These are phyloP conservation scores for Nomada lathburiana DNA, from an alignment of 2,888 invertebrate species.

Conservation along the genomic window DNA sequence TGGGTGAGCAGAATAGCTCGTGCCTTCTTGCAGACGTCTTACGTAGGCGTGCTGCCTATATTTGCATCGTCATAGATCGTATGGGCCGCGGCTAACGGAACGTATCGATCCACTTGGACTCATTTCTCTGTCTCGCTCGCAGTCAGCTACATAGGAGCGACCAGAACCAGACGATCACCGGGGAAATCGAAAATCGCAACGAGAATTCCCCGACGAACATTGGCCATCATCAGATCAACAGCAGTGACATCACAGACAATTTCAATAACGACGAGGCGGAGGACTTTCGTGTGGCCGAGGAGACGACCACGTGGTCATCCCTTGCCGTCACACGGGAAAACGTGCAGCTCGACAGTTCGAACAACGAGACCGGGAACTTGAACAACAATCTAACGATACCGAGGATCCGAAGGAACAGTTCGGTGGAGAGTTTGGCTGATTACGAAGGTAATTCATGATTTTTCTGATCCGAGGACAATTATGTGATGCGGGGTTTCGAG, in stretches of 20 bases:
- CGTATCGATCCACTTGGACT: constrained; percentile 66
- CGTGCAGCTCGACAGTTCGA: constrained; percentile 72
- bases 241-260: constrained; percentile 12
- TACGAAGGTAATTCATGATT: constrained; percentile 84
- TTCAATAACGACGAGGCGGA: constrained; percentile 72
- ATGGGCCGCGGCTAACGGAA: constrained; percentile 52
- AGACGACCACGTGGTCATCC: constrained; percentile 80
- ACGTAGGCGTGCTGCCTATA: constrained; percentile 56
- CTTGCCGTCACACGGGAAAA: constrained; percentile 77
- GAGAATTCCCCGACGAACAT: constrained; percentile 35
- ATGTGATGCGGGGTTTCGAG: not conserved
- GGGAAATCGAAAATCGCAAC: constrained; percentile 64
- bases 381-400: constrained; percentile 78
- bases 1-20: constrained; percentile 29
- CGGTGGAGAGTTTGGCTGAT: constrained; percentile 86
- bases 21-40: constrained; percentile 38
- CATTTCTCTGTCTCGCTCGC: constrained; percentile 64
- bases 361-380: constrained; percentile 66
- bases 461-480: not conserved
- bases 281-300: constrained; percentile 78
- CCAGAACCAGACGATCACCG: constrained; percentile 57
- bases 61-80: constrained; percentile 55
- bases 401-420: constrained; percentile 80
- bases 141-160: constrained; percentile 78
- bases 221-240: constrained; percentile 3